Base-by-base conservation (phyloP, 2,888 invertebrate species). In the Brachynemurus nebulosus region DNA sequence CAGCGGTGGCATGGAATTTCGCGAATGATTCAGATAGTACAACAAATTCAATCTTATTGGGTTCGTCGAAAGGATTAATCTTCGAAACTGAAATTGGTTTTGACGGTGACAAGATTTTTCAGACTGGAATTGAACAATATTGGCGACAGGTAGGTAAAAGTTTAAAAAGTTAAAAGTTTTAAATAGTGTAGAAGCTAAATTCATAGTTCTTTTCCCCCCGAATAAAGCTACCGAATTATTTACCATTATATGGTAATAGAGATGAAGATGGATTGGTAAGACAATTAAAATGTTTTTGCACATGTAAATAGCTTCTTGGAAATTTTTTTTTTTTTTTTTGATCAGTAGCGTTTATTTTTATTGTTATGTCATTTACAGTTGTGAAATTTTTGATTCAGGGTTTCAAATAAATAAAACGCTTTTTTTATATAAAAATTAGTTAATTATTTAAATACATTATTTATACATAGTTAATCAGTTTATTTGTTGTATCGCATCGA, bases 1-100 rank as follows among this genome's bases (percentile, higher is more conserved):
- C 92, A 0, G 84, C 89, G 40, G 85, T 96, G 0, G 93, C 82
- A 1, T 96, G 93, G 85, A 92, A 88, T 62, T 74, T 74, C 52
- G 72, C 74, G 45, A 81, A 84, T 52, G 74, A 71, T 2, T 79
- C 76, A 0, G 78, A 80, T 47, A 64, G 60, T 1, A 72, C 78
- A 1, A 89, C 92, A 0, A 88, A 88, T 1, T 78, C 86, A 0
- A 90, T 96, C 54, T 66, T 96, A 33, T 60, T 90, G 44, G 95
- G 93, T 5, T 93, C 92, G 0, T 86, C 86, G 1, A 86, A 83
- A 59, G 95, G 95, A 1, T 68, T 88, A 36, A 84, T 95, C 48
- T 79, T 92, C 63, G 95, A 95, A 66, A 86, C 86, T 0, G 92
- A 93, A 61, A 71, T 95, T 41, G 76, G 78, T 16, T 69, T 80